phyloP scores from a whole-genome alignment of 2,888 invertebrate species.

The Melanostoma scalare region DNA sequence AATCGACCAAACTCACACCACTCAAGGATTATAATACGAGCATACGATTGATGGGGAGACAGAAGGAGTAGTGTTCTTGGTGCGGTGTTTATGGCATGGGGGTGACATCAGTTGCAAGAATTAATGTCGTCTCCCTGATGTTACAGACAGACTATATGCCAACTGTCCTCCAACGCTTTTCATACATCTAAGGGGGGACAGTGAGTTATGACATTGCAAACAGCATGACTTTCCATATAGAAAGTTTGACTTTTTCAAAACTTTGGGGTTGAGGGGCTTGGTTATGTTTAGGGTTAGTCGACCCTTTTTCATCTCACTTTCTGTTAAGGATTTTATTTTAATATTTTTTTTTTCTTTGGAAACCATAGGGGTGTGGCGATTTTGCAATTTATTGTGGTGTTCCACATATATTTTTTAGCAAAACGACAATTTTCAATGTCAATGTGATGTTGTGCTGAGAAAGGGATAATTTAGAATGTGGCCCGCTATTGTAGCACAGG shows the following conservation, averaged over 20 bases:
- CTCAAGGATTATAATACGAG: conserved; percentile 22
- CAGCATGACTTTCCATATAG: conserved; percentile 48
- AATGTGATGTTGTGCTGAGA: conserved; percentile 26
- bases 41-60: conserved; percentile 47
- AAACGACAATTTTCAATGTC: conserved; percentile 48
- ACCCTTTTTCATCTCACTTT: conserved; percentile 22
- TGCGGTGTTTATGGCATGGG: not conserved
- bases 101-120: conserved; percentile 62
- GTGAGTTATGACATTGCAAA: conserved; percentile 65
- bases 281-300: conserved; percentile 21
- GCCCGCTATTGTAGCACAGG: no score
- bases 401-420: conserved; percentile 14
- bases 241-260: conserved; percentile 59
- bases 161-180: conserved; percentile 4
- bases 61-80: not conserved
- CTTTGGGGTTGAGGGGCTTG: conserved; percentile 26
- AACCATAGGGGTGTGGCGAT: conserved; percentile 46
- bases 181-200: conserved; percentile 15
- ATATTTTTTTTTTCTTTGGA: not conserved
- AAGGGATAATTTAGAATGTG: not conserved
- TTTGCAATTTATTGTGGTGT: conserved; percentile 49
- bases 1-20: conserved; percentile 32
- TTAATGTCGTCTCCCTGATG: conserved; percentile 51
- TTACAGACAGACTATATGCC: conserved; percentile 27
- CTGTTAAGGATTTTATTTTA: conserved; percentile 18